Base-by-base conservation (phyloP, 2,888 invertebrate species). In the Acanthopleura granulata region DNA sequence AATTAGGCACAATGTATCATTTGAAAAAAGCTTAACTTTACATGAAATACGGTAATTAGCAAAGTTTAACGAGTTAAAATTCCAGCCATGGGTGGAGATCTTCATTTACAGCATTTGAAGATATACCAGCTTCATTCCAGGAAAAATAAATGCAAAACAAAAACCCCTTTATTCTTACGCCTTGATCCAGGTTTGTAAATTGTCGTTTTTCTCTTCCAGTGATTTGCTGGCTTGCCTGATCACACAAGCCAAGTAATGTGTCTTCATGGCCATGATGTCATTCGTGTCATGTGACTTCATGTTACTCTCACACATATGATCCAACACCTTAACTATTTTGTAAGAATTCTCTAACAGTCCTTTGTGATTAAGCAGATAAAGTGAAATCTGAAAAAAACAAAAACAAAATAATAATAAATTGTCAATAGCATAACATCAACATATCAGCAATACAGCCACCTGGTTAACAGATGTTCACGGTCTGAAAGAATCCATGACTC, bases 271-370 rank as follows among this genome's bases (percentile, higher is more conserved):
- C 78, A 87, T 82, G 25, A 88, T 82, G 75, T 90, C 90, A 88
- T 98, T 98, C 0, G 94, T 93, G 80, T 97, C 96, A 61, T 88
- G 93, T 92, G 51, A 94, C 79, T 89, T 89, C 79, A 95, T 95
- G 94, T 97, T 95, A 92, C 97, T 96, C 86, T 96, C 96, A 85
- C 95, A 94, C 92, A 99, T 93, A 75, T 95, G 89, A 83, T 95
- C 95, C 78, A 99, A 91, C 0, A 97, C 95, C 87, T 94, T 95
- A 82, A 94, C 90, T 49, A 94, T 91, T 90, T 95, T 95, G 18
- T 93, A 92, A 75, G 95, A 92, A 90, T 96, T 93, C 81, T 95
- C 94, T 74, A 95, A 88, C 49, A 97, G 91, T 22, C 93, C 93
- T 0, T 94, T 93, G 84, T 93, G 92, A 76, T 94, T 93, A 86